Percentiles rank a stretch among this genome's conserved stretches.
phyloP scores from a whole-genome alignment of 2,888 invertebrate species.

The Phymatocera aterrima region DNA sequence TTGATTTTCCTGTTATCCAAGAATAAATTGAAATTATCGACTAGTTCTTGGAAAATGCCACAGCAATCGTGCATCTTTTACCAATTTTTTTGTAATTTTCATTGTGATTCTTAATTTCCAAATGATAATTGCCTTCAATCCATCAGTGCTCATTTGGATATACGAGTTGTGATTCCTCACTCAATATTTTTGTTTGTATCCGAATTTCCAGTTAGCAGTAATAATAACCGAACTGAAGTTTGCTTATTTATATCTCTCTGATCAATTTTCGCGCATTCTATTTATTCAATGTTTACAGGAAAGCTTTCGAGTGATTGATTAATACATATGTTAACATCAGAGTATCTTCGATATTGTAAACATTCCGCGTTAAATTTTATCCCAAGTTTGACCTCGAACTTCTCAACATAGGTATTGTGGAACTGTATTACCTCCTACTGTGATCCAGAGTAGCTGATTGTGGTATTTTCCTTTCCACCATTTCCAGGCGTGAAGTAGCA shows the following conservation, averaged over 20 bases:
- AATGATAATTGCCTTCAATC: background rate
- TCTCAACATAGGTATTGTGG: too few species aligned
- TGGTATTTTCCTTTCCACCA: too few species aligned
- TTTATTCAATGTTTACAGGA: background rate
- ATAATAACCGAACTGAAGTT: background rate
- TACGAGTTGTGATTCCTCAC: background rate
- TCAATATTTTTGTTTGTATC: background rate
- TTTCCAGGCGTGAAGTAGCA: too few species aligned
- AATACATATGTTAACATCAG: background rate
- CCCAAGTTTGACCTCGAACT: too few species aligned
- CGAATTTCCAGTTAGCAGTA: background rate
- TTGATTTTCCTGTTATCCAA: too few species aligned
- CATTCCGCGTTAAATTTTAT: too few species aligned
- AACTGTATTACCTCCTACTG: too few species aligned
- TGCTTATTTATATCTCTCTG: background rate
- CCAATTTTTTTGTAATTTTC: too few species aligned
- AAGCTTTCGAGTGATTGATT: background rate
- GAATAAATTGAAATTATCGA: too few species aligned
- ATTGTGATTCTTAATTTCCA: background rate
- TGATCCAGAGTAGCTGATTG: too few species aligned
- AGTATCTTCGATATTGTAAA: background rate
- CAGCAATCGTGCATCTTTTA: background rate
- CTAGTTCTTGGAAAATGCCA: too few species aligned
- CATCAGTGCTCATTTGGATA: background rate
- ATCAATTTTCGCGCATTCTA: background rate